Evolutionary conservation across 2,797 vertebrate genomes (phyloP), one percentile per base, ranked within the genome.

Genomic region (Geotria australis): DNA sequence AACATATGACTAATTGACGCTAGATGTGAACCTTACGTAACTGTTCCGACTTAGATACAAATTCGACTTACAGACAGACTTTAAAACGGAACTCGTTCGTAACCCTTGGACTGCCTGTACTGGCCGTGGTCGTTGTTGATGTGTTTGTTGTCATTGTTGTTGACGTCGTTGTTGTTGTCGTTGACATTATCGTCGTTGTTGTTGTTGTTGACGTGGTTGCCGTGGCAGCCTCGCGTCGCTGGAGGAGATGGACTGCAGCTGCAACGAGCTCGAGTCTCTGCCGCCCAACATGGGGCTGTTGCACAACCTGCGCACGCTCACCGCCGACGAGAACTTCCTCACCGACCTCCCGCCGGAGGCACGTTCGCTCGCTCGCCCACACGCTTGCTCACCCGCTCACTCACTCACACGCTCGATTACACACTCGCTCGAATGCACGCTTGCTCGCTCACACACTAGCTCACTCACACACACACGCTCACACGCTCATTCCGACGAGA

Each of bases 251-350:
- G 49, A 53, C 49, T 91, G 84, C 69, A 98, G 91, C 72, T 96
- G 91, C 70, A 98, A 98, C 62, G 91, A 98, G 70, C 65, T 98
- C 75, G 91, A 98, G 71, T 77, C 75, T 0, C 70, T 98, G 56
- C 91, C 91, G 63, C 70, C 81, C 56, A 95, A 86, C 57, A 75
- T 91, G 2, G 91, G 91, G 60, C 95, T 88, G 72, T 74, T 98
- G 65, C 80, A 83, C 67, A 94, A 68, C 72, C 77, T 98, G 58
- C 74, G 89, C 63, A 98, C 91, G 1, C 71, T 98, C 61, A 83
- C 91, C 8, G 89, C 82, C 1, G 89, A 98, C 55, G 91, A 98
- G 71, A 98, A 98, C 70, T 96, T 96, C 72, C 81, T 98, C 48
- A 63, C 78, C 2, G 85, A 96, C 67, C 71, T 98, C 62, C 91